A percentile compares a stretch with the other conserved stretches of the same genome.
Conservation (phyloP, 2,797 vertebrate species). For the Crocidura indochinensis region DNA sequence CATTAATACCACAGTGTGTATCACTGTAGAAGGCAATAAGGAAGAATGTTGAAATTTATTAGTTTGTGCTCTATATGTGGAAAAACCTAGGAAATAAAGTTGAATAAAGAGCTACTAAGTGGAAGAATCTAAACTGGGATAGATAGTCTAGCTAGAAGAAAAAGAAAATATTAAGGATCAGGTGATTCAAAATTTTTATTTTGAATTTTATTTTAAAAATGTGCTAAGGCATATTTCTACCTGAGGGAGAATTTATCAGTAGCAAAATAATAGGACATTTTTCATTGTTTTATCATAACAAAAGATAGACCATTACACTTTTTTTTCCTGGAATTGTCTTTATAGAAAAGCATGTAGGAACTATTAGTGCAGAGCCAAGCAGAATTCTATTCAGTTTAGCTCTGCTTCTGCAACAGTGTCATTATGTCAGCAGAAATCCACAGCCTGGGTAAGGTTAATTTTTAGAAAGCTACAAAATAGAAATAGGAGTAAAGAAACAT, state of each 20-base stretch:
- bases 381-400: constrained; percentile 65
- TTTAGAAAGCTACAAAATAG: constrained; percentile 71
- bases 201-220: background rate
- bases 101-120: background rate
- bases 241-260: constrained; percentile 2
- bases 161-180: background rate
- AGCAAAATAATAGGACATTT: constrained; percentile 17
- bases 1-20: background rate
- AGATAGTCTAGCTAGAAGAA: background rate
- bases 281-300: constrained; percentile 29
- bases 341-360: constrained; percentile 62
- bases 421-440: constrained; percentile 78
- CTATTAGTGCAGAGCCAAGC: constrained; percentile 64
- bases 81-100: background rate
- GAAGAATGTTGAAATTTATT: background rate
- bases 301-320: constrained; percentile 2
- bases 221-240: background rate
- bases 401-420: constrained; percentile 35
- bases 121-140: background rate
- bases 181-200: background rate
- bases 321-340: constrained; percentile 56
- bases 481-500: constrained; percentile 64
- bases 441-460: constrained; percentile 51
- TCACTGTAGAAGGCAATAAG: background rate
- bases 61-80: background rate